Base-by-base conservation (phyloP, 2,888 invertebrate species). In the Volucella zonaria region DNA sequence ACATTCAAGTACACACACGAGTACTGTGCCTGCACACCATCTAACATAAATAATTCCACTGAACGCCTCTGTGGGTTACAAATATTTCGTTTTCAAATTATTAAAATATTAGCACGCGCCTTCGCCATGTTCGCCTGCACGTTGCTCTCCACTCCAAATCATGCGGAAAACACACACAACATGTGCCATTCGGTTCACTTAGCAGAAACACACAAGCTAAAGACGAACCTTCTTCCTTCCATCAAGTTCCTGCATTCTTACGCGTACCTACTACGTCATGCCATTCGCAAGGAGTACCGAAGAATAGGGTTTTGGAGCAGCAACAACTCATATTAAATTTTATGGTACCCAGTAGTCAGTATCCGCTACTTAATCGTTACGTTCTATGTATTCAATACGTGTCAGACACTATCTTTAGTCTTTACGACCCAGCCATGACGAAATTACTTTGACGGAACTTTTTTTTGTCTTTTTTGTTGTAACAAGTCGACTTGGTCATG, bases 321-420 rank as follows among this genome's bases (percentile, higher is more conserved):
- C 56, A 43, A 66, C 56, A 43, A 66, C 66, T 66, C 66, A 75
- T 75, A 75, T 51, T 75, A 75, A 58, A 75, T 66, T 66, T 75
- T 66, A 75, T 43, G 75, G 1, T 31, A 31, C 31, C 6, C 31
- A 75, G 66, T 58, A 51, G 56, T 11, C 51, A n/a, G 31, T 45
- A 52, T 52, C 62, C 74, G 64, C 18, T 56, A 56, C 56, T 75
- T 66, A 58, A 67, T 66, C 58, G 75, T 66, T 59, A 10, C 31
- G 47, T 15, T 67, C 42, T 67, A 23, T 47, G 59, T 43, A 51
- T 51, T 67, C 67, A 43, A 67, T 75, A 76, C 76, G 76, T 76
- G 75, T 66, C 67, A 23, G 64, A 70, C 70, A 56, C 47, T 64
- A 70, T 47, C 45, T 68, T 68, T 61, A 68, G 62, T 40, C 45